Evolutionary conservation across 2,888 invertebrate species (phyloP).

Genomic region (Epistrophe grossulariae): DNA sequence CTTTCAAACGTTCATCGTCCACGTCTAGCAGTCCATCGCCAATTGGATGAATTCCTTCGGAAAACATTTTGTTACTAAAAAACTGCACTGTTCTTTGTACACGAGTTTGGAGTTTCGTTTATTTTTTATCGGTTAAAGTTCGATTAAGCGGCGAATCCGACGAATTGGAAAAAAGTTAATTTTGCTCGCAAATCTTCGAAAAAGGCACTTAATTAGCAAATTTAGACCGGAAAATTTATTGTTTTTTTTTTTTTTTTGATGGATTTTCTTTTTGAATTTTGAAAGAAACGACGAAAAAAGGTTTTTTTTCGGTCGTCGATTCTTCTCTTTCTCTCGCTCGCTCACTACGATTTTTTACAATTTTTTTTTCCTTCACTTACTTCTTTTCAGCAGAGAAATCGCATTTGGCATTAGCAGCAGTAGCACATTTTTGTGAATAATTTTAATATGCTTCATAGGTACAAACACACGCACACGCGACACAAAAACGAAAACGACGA

Average conservation of each 20-base stretch:
- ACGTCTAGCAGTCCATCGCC: conserved; percentile 90
- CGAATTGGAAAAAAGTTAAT: conserved; percentile 24
- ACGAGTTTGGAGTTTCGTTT: conserved; percentile 28
- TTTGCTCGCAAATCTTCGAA: conserved; percentile 17
- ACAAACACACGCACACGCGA: conserved; percentile 60
- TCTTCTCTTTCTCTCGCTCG: conserved; percentile 33
- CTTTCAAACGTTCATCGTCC: conserved; percentile 88
- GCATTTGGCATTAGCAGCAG: conserved; percentile 69
- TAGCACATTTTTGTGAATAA: conserved; percentile 64
- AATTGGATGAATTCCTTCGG: conserved; percentile 83
- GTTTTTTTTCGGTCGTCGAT: conserved; percentile 38
- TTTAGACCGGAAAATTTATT: conserved; percentile 34
- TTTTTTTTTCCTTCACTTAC: conserved; percentile 23
- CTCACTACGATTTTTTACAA: conserved; percentile 37
- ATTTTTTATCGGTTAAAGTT: conserved; percentile 22
- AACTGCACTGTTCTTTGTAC: neutral
- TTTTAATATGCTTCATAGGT: conserved; percentile 45
- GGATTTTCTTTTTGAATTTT: conserved; percentile 63
- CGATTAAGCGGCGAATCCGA: conserved; percentile 34
- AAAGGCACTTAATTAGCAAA: conserved; percentile 30
- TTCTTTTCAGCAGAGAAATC: conserved; percentile 75
- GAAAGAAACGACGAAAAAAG: conserved; percentile 48
- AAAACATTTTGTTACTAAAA: conserved; percentile 79
- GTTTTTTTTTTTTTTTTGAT: conserved; percentile 57
- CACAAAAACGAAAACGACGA: conserved; percentile 56